Evolutionary conservation across 2,888 invertebrate species (phyloP).

Genomic region (Chymomyza amoena): DNA sequence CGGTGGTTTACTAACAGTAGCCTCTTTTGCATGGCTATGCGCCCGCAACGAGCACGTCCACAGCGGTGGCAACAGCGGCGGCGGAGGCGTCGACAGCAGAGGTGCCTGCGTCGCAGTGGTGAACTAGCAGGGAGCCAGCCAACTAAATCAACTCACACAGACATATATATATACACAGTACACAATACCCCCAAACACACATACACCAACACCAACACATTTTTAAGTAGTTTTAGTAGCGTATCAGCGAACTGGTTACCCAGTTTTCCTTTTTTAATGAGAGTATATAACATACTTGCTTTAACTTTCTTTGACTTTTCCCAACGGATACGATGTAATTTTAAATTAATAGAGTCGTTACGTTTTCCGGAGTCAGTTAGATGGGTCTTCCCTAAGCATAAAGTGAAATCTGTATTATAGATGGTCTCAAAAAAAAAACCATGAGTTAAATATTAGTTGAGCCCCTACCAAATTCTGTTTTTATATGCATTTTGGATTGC

Average conservation of each 20-base stretch:
- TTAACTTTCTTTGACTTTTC: neutral
- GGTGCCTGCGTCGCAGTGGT: constrained; percentile 40
- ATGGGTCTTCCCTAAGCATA: too few relatives aligned
- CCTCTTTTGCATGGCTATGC: constrained; percentile 62
- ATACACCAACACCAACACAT: constrained; percentile 8
- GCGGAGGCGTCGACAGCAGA: constrained; percentile 9
- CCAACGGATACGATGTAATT: neutral
- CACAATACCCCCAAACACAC: constrained; percentile 1
- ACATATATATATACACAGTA: neutral
- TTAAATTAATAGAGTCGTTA: too few relatives aligned
- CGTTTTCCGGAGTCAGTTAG: neutral
- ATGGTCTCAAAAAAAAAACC: too few relatives aligned
- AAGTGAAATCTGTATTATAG: too few relatives aligned
- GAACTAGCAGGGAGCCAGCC: constrained; percentile 19
- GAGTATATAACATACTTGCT: neutral
- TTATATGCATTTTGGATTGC: too few relatives aligned
- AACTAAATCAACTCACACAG: constrained; percentile 16
- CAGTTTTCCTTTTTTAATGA: neutral
- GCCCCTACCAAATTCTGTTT: too few relatives aligned
- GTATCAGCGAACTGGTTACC: neutral
- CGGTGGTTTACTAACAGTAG: constrained; percentile 78
- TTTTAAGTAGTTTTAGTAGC: neutral
- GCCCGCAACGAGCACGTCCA: constrained; percentile 25
- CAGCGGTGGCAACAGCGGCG: constrained; percentile 38
- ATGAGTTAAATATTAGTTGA: too few relatives aligned